Conservation (phyloP, 2,888 invertebrate genomes). For the Dasypolia templi region DNA sequence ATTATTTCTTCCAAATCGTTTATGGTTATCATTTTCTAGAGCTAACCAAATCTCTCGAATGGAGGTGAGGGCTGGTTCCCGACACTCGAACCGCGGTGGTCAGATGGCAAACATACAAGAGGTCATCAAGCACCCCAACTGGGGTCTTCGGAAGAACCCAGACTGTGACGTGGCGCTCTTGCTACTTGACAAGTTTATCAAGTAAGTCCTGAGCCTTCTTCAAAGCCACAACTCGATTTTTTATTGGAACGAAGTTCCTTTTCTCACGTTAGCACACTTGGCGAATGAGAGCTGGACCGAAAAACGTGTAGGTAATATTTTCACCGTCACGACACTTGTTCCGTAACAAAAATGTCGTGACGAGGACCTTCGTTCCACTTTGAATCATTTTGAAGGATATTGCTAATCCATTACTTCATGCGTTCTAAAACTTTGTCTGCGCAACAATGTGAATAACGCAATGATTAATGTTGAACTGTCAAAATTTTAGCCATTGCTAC, state of each 20-base stretch:
- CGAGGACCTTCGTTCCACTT: neutral
- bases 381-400: too few relatives aligned
- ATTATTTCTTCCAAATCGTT: neutral
- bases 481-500: neutral
- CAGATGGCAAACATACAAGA: slow-evolving; percentile 79
- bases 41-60: slow-evolving; percentile 75
- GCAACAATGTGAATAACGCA: neutral
- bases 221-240: neutral
- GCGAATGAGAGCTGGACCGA: neutral
- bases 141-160: slow-evolving; percentile 80
- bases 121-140: slow-evolving; percentile 82
- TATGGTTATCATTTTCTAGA: slow-evolving; percentile 63
- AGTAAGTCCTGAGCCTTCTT: slow-evolving; percentile 66
- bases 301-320: neutral
- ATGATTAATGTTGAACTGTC: neutral
- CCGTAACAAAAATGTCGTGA: neutral
- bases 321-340: neutral
- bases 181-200: slow-evolving; percentile 76
- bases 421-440: neutral
- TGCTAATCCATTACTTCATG: neutral
- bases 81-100: slow-evolving; percentile 78
- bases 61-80: slow-evolving; percentile 78
- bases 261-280: neutral
- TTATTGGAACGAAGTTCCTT: neutral
- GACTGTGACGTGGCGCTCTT: slow-evolving; percentile 82